phyloP scores from a whole-genome alignment of 2,113 vertebrate species.

The Dipodomys spectabilis region DNA sequence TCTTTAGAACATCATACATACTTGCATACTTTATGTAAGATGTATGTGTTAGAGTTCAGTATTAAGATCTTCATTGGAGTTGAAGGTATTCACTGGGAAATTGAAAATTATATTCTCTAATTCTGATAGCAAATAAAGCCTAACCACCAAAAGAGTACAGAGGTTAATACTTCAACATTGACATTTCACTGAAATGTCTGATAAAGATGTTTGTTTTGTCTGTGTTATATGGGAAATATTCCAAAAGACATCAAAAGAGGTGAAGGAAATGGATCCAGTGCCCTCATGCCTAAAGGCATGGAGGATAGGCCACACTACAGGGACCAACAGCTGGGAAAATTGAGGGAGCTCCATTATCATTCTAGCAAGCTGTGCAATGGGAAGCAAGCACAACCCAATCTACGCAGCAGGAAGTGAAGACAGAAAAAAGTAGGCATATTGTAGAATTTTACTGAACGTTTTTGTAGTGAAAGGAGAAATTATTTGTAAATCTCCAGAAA shows the following conservation, averaged over 20 bases:
- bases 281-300: background rate
- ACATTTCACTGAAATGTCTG: background rate
- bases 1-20: background rate
- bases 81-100: background rate
- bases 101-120: conserved; percentile 34
- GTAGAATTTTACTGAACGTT: background rate
- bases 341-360: accelerated
- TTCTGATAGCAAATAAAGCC: background rate
- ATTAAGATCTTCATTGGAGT: background rate
- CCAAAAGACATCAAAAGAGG: background rate
- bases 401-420: background rate
- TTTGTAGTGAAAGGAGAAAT: background rate
- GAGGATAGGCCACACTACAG: background rate
- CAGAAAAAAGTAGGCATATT: background rate
- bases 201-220: background rate
- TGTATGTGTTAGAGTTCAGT: background rate
- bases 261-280: background rate
- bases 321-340: too few species aligned
- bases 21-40: background rate
- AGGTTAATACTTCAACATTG: background rate
- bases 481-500: background rate
- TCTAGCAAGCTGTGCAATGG: background rate
- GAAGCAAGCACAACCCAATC: background rate
- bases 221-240: background rate
- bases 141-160: background rate